A percentile compares a stretch with the other conserved stretches of the same genome.
Evolutionary conservation across 2,888 invertebrate species (phyloP).

Genomic region (Drosophila nr. fundita): DNA sequence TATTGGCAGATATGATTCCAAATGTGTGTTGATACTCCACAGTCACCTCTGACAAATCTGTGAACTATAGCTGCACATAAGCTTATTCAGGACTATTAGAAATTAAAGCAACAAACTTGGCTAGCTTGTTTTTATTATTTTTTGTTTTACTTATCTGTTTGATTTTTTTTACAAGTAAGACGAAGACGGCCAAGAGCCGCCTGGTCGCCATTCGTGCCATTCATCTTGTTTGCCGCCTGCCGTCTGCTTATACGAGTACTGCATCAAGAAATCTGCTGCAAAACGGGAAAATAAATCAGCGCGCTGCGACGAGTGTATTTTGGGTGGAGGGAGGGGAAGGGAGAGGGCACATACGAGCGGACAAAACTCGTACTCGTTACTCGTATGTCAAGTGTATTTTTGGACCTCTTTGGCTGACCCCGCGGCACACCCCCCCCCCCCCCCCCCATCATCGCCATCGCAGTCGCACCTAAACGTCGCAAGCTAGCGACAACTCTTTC

Average conservation of each 20-base stretch:
- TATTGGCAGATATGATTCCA: not conserved
- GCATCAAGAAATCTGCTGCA: conserved; percentile 84
- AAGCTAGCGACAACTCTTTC: conserved; percentile 70
- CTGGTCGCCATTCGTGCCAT: conserved; percentile 82
- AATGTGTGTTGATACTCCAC: not conserved
- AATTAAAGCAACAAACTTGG: conserved; percentile 17
- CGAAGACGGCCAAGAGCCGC: conserved; percentile 64
- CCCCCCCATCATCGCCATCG: not conserved
- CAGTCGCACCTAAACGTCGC: conserved; percentile 55
- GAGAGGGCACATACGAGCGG: conserved; percentile 46
- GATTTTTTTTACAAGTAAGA: conserved; percentile 47
- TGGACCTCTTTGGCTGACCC: conserved; percentile 58
- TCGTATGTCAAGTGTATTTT: conserved; percentile 76
- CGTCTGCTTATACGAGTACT: conserved; percentile 67
- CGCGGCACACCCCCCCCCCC: not conserved
- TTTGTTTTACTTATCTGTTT: not conserved
- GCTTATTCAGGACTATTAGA: conserved; percentile 4
- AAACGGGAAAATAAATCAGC: conserved; percentile 85
- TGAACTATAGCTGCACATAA: not conserved
- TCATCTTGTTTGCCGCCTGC: conserved; percentile 80
- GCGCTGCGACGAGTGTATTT: conserved; percentile 67
- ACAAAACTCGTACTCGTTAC: conserved; percentile 43
- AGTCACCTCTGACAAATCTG: not conserved
- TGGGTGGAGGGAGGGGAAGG: not conserved
- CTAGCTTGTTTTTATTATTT: conserved; percentile 25